Conservation (phyloP, 2,113 vertebrate genomes). For the Chaenogobius annularis region DNA sequence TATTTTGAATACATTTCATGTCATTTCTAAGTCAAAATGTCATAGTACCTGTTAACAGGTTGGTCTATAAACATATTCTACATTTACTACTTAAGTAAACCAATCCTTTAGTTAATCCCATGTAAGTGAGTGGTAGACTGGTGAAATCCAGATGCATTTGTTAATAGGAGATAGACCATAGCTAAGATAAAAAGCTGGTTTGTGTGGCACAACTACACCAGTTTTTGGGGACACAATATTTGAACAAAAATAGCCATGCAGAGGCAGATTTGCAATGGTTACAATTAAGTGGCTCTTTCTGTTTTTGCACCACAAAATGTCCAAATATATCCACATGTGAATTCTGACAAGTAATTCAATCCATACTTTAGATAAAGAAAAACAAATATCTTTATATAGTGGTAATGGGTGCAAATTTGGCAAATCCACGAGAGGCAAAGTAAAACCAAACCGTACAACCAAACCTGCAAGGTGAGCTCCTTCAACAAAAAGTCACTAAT, state of each 20-base stretch:
- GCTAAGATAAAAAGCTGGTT: conserved; percentile 2
- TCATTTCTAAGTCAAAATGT: background rate
- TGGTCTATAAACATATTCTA: background rate
- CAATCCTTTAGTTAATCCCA: background rate
- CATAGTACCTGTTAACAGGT: background rate
- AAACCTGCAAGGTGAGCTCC: conserved; percentile 79
- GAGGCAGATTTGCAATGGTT: conserved; percentile 46
- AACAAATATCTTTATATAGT: conserved; percentile 63
- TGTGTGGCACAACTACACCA: conserved; percentile 32
- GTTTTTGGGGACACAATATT: conserved; percentile 16
- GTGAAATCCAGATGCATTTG: background rate
- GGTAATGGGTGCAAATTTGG: conserved; percentile 79
- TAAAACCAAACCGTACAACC: conserved; percentile 67
- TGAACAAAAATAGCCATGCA: conserved; percentile 38
- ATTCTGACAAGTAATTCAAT: conserved; percentile 60
- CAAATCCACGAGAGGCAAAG: conserved; percentile 74
- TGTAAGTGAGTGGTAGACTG: background rate
- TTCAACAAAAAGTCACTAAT: conserved; percentile 77
- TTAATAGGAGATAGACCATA: background rate
- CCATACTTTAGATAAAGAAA: conserved; percentile 56
- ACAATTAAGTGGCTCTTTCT: conserved; percentile 38
- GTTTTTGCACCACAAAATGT: conserved; percentile 51
- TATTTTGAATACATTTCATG: background rate
- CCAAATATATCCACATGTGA: conserved; percentile 31
- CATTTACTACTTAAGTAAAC: background rate